Base-by-base conservation (phyloP, 2,113 vertebrate genomes). In the Aphyosemion australe region DNA sequence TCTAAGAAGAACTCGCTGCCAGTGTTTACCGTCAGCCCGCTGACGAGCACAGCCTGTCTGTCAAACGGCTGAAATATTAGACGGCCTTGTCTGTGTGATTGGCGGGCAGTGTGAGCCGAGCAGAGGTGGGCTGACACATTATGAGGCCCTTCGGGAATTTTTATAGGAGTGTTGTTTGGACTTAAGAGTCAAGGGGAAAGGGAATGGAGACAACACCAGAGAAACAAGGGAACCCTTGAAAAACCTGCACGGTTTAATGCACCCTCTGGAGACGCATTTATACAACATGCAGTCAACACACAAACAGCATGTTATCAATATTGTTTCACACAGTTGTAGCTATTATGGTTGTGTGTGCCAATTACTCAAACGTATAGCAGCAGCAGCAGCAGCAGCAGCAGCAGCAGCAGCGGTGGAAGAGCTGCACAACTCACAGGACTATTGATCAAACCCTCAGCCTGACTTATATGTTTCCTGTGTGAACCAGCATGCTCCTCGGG, bases 281-380 rank as follows among this genome's bases (percentile, higher is more conserved):
- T 31, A 53, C 56, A 49, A 49, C 60, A 32, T 20, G 12, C 43
- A 26, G 26, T 26, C 26, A 26, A 26, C 26, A 69, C 52, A 49
- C 43, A 45, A 21, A 53, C 32, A 69, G 64, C 46, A 70, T 78
- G 82, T 71, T 89, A 84, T 87, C 82, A 88, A 82, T 86, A 86
- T 68, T 75, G 71, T 73, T 83, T 80, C 54, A 73, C 71, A 71
- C 78, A 47, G 80, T 45, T 58, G 74, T 75, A 62, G 68, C 79
- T 79, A 72, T 87, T 78, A 79, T 76, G 67, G 45, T 6, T 32
- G 19, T 69, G 76, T 78, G 61, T 64, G 74, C 69, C 82, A 87
- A 87, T 89, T 89, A 89, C 84, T 79, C 80, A 74, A 80, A 77
- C 66, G 80, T 76, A 76, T 74, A 80, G 83, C 64, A 63, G 50